Conservation (phyloP, 2,888 invertebrate species). For the Lagria hirta region DNA sequence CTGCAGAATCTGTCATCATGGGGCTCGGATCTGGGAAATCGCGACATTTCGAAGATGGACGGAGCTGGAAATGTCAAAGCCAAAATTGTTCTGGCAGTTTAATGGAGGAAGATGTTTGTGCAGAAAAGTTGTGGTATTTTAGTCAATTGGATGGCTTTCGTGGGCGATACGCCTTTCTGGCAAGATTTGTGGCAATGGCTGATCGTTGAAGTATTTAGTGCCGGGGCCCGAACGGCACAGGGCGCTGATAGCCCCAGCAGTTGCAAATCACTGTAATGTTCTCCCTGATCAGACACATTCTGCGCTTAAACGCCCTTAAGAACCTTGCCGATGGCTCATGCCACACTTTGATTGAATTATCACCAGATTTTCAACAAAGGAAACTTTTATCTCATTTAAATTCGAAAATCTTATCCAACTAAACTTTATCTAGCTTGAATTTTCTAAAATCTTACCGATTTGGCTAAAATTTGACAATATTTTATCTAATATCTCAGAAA, state of each 20-base stretch:
- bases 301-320: slow-evolving; percentile 30
- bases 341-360: too few species aligned
- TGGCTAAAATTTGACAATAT: too few species aligned
- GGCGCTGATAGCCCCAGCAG: slow-evolving; percentile 44
- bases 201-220: slow-evolving; percentile 55
- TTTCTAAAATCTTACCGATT: too few species aligned
- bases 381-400: too few species aligned
- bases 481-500: too few species aligned
- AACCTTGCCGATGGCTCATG: slow-evolving; percentile 17
- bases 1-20: slow-evolving; percentile 48
- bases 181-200: slow-evolving; percentile 54
- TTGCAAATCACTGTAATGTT: slow-evolving; percentile 51
- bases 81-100: slow-evolving; percentile 21
- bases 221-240: slow-evolving; percentile 47
- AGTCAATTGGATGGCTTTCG: slow-evolving; percentile 32
- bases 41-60: slow-evolving; percentile 49
- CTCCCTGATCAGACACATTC: slow-evolving; percentile 36
- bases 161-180: slow-evolving; percentile 42
- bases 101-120: slow-evolving; percentile 25
- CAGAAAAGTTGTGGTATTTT: slow-evolving; percentile 14
- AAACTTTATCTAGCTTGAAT: too few species aligned
- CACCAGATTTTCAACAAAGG: too few species aligned
- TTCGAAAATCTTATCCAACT: too few species aligned
- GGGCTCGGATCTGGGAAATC: slow-evolving; percentile 40
- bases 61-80: slow-evolving; percentile 41